These are phyloP conservation scores for Siphlonurus alternatus DNA, from an alignment of 2,888 invertebrate genomes.

Conservation along the genomic window DNA sequence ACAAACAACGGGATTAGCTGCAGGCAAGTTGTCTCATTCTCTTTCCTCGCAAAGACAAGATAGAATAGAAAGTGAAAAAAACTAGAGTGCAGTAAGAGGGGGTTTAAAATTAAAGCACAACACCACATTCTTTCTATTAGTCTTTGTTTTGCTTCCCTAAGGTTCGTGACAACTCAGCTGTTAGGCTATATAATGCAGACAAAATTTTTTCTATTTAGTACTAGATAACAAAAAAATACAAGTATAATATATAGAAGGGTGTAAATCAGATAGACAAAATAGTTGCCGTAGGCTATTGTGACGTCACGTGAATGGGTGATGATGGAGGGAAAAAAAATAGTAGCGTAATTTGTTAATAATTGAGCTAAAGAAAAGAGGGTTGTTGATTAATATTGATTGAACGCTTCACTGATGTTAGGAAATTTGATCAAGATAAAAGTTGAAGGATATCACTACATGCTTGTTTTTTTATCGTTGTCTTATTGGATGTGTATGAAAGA, in stretches of 20 bases:
- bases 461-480: too few relatives aligned
- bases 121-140: neutral
- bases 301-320: too few relatives aligned
- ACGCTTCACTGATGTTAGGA: too few relatives aligned
- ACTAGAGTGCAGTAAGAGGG: neutral
- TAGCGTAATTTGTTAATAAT: too few relatives aligned
- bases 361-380: too few relatives aligned
- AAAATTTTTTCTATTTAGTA: neutral
- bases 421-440: too few relatives aligned
- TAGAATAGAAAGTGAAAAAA: neutral
- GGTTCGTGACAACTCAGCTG: neutral
- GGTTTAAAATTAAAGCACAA: neutral
- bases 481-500: too few relatives aligned
- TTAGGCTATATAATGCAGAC: neutral
- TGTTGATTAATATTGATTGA: too few relatives aligned
- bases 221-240: neutral
- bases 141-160: neutral
- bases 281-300: neutral
- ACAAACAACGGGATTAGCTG: neutral
- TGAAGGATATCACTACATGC: too few relatives aligned
- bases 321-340: too few relatives aligned
- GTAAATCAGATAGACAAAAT: neutral
- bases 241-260: neutral
- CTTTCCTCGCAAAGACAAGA: neutral
- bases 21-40: neutral